phyloP scores from a whole-genome alignment of 2,797 vertebrate genomes.

The Lepidocolaptes lacrymiger region DNA sequence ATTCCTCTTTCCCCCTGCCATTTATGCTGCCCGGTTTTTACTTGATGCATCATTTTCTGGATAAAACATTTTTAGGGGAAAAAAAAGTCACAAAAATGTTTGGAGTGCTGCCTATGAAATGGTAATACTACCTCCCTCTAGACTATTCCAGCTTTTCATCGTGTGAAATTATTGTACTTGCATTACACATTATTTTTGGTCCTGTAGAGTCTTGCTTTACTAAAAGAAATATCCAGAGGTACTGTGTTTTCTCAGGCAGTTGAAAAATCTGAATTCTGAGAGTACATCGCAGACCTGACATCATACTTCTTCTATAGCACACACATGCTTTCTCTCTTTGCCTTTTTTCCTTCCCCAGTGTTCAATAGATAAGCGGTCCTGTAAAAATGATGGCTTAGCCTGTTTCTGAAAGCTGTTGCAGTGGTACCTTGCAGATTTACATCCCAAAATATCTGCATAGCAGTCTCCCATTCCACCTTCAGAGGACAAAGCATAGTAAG shows the following conservation, averaged over 20 bases:
- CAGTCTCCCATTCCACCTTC: neutral
- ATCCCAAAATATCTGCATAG: neutral
- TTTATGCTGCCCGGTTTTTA: neutral
- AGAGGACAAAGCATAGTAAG: neutral
- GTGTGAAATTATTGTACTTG: neutral
- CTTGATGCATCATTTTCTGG: neutral
- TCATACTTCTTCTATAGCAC: neutral
- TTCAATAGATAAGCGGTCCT: neutral
- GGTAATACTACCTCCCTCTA: neutral
- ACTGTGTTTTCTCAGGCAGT: neutral
- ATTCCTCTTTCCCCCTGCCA: too few species aligned
- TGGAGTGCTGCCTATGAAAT: neutral
- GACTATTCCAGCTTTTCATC: neutral
- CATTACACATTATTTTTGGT: neutral
- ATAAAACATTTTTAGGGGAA: neutral
- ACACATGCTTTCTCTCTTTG: neutral
- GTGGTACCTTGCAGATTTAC: constrained; percentile 12
- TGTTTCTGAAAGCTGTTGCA: neutral
- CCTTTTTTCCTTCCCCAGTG: neutral
- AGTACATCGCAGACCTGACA: neutral
- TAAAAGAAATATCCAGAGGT: neutral
- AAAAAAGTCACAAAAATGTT: neutral
- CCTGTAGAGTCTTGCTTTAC: neutral
- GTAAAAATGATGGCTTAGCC: neutral
- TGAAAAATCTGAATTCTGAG: neutral